Conservation (phyloP, 2,113 vertebrate genomes). For the Lichenostomus cassidix region DNA sequence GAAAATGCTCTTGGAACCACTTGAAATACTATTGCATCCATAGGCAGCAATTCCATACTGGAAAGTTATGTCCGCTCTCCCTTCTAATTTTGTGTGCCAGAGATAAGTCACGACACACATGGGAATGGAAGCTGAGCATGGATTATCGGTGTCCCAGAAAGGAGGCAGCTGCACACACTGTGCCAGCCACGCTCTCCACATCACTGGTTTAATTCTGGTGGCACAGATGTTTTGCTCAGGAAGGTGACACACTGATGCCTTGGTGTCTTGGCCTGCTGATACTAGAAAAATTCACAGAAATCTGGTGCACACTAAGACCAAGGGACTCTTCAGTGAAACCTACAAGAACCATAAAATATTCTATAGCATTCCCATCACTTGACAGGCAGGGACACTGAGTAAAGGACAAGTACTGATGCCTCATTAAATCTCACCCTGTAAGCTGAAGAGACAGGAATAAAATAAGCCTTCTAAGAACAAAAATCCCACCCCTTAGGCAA, state of each 20-base stretch:
- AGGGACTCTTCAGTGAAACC: not conserved
- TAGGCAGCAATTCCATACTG: not conserved
- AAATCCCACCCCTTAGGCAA: conserved; percentile 1
- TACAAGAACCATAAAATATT: not conserved
- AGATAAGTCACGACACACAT: not conserved
- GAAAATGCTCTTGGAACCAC: not conserved
- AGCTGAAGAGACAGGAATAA: not conserved
- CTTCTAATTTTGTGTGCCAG: not conserved
- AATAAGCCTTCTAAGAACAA: not conserved
- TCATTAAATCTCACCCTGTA: not conserved
- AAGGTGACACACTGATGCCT: not conserved
- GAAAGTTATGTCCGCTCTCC: not conserved
- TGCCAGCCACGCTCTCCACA: not conserved
- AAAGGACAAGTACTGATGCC: not conserved
- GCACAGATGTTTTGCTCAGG: not conserved
- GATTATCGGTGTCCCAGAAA: not conserved
- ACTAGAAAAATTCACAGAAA: not conserved
- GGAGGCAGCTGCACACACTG: not conserved
- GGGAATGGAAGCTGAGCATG: not conserved
- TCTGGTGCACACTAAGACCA: not conserved
- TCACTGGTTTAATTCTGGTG: not conserved
- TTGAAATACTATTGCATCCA: not conserved
- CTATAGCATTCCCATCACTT: not conserved
- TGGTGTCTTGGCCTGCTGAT: not conserved
- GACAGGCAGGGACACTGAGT: not conserved